phyloP scores from a whole-genome alignment of 2,113 vertebrate species.

The Psephotus haematonotus region DNA sequence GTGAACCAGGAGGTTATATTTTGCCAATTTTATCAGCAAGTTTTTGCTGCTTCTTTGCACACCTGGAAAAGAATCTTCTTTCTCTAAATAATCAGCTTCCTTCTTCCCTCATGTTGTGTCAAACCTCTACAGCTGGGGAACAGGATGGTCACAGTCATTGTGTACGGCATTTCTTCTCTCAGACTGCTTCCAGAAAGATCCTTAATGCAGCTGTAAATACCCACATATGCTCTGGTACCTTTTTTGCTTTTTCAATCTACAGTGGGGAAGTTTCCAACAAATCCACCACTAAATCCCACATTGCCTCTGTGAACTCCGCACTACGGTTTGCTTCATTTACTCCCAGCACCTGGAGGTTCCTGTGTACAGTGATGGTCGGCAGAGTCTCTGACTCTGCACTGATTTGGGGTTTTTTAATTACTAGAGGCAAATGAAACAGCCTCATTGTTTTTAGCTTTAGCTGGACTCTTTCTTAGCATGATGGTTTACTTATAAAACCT shows the following conservation, averaged over 20 bases:
- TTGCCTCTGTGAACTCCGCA: neutral
- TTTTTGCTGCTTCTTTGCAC: neutral
- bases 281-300: neutral
- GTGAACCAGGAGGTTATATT: neutral
- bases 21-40: neutral
- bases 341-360: neutral
- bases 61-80: neutral
- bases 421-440: neutral
- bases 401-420: neutral
- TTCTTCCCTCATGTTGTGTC: neutral
- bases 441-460: neutral
- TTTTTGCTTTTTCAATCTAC: neutral
- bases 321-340: neutral
- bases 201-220: neutral
- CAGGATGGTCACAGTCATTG: neutral
- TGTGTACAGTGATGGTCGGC: neutral
- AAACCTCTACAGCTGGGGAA: neutral
- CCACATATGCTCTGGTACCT: neutral
- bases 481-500: neutral
- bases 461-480: neutral
- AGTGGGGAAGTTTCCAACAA: neutral
- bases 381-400: neutral
- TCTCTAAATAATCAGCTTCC: neutral
- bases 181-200: neutral
- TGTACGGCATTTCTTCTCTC: neutral